Conservation (phyloP, 2,888 invertebrate genomes). For the Melinaea marsaeus region DNA sequence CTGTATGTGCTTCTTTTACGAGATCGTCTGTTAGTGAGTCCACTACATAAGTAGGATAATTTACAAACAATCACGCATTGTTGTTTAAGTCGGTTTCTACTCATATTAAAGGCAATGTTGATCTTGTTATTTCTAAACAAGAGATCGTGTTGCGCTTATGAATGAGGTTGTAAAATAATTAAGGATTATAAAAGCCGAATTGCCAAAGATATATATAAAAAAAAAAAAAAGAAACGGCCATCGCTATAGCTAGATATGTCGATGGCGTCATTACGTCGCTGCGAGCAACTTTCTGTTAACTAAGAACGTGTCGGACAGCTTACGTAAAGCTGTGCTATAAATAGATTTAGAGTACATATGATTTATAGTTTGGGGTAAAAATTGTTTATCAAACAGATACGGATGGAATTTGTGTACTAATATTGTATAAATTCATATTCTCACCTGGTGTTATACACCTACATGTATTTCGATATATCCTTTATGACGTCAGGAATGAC, state of each 20-base stretch:
- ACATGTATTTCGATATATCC: not conserved
- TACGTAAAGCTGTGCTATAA: conserved; percentile 39
- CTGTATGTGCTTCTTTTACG: conserved; percentile 16
- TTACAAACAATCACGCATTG: not conserved
- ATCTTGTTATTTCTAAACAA: no score
- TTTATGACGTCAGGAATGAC: not conserved
- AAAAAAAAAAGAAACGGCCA: conserved; percentile 26
- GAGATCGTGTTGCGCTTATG: no score
- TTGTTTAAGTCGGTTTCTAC: not conserved
- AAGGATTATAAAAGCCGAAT: not conserved
- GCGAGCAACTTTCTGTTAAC: conserved; percentile 37
- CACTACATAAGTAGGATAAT: conserved; percentile 12
- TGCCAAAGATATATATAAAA: conserved; percentile 18
- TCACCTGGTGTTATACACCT: not conserved
- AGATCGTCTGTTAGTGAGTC: conserved; percentile 9
- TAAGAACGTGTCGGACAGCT: conserved; percentile 32
- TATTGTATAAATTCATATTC: not conserved
- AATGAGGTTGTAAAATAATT: not conserved
- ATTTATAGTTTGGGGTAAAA: not conserved
- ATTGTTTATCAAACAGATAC: not conserved
- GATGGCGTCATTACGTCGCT: conserved; percentile 26
- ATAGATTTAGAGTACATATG: conserved; percentile 26
- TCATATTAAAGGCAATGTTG: not conserved
- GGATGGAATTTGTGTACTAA: no score
- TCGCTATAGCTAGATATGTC: conserved; percentile 24